Evolutionary conservation across 2,797 vertebrate genomes (phyloP), one percentile per base, ranked within the genome.

Genomic region (Pseudocheirus occidentalis): DNA sequence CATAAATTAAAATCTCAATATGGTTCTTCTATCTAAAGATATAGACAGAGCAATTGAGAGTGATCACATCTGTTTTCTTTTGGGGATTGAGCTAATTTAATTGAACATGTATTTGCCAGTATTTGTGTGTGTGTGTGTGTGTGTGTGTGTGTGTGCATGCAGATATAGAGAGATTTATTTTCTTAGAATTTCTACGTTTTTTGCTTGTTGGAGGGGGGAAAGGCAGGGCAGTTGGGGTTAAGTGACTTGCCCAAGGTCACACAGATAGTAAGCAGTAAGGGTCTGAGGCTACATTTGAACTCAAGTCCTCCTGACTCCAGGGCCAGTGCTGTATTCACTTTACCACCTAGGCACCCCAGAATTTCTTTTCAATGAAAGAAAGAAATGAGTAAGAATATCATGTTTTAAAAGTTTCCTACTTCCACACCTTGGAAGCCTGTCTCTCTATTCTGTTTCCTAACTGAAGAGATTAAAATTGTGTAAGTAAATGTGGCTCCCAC

Each of bases 291-390:
- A 9, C 7, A 0, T 53, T 53, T 53, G 53, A 53, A 53, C 53
- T 53, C 53, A 53, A 9, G 53, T 10, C 53, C 53, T 10, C 53
- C 53, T 53, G 53, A 53, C 53, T 53, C 53, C 53, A 9, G 53
- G 53, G 53, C 53, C 10, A 1, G 53, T 53, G 53, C 53, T 53
- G 53, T 53, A 53, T 53, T 53, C 53, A 53, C 10, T 53, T 9
- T 9, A 53, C 53, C 53, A 53, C 53, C 53, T 53, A 53, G 53
- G 6, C 10, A 11, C 10, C 53, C 53, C 53, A 53, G 53, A 94
- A 90, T 4, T 29, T 94, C 81, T 94, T 95, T 96, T 97, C 53
- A 93, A 73, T 94, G 91, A 90, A 93, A 66, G 56, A 96, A 93
- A 98, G 66, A 93, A 91, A 1, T 56, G 34, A 46, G 40, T 58